Base-by-base conservation (phyloP, 2,113 vertebrate genomes). In the Neogobius melanostomus region DNA sequence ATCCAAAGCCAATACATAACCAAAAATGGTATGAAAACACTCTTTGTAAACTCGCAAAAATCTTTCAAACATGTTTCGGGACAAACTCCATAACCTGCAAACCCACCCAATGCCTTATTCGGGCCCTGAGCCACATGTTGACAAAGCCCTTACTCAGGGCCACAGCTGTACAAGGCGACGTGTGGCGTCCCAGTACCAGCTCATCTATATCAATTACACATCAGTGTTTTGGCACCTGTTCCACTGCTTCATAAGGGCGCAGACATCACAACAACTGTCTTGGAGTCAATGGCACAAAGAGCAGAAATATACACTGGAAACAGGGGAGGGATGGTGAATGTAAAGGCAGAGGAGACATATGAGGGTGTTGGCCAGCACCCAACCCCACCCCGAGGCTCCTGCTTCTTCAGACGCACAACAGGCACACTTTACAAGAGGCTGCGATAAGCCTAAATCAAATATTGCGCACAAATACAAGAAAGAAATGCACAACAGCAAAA, bases 121-220 rank as follows among this genome's bases (percentile, higher is more conserved):
- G 28, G 28, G 28, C 28, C 42, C 56, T 8, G 11, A 42, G 6
- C 42, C 69, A 77, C 80, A 80, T 80, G 82, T 76, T 78, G 48
- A 66, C 46, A 48, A 75, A 68, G 59, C 63, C 82, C 80, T 62
- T 71, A 85, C 85, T 89, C 80, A 88, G 69, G 70, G 74, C 51
- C 64, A 63, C 87, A 80, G 75, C 77, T 88, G 87, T 76, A 77
- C 50, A 45, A 47, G 66, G 65, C 28, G 63, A 66, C 65, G 67
- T 69, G 71, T 63, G 69, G 81, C 69, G 68, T 57, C 45, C 59
- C 53, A 57, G 7, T 28, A 57, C 43, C 56, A 11, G 14, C 56
- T 59, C 56, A 53, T 42, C 43, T 76, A 72, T 69, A 86, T 80
- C 80, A 88, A 89, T 89, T 88, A 90, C 72, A 79, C 51, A 65